phyloP scores from a whole-genome alignment of 2,113 vertebrate genomes.

The Ophthalmolycus amberensis region DNA sequence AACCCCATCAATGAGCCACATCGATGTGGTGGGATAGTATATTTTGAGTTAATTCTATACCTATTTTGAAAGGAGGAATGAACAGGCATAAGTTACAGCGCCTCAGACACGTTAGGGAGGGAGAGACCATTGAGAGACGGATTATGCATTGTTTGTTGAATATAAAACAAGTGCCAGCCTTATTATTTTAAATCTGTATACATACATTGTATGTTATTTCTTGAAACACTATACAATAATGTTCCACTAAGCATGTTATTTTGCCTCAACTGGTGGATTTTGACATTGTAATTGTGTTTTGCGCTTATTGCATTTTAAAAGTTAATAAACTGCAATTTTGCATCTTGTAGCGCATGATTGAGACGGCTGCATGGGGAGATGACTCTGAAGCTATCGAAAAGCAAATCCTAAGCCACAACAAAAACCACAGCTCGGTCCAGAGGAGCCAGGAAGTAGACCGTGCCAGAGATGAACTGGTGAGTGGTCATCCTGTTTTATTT shows the following conservation, averaged over 20 bases:
- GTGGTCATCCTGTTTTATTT: background rate
- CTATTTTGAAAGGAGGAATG: background rate
- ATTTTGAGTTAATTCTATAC: background rate
- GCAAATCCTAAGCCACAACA: slow-evolving; percentile 88
- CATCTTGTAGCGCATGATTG: slow-evolving; percentile 87
- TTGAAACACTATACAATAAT: background rate
- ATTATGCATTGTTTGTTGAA: background rate
- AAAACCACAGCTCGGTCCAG: slow-evolving; percentile 88
- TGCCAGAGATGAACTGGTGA: slow-evolving; percentile 91
- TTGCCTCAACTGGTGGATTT: background rate
- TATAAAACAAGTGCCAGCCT: background rate
- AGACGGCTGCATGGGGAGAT: slow-evolving; percentile 89
- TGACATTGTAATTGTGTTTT: background rate
- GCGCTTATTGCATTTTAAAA: background rate
- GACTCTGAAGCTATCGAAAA: slow-evolving; percentile 88
- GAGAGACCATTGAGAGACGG: background rate
- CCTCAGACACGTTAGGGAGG: background rate
- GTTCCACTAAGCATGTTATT: background rate
- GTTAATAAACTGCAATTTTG: slow-evolving; percentile 13
- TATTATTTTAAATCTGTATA: background rate
- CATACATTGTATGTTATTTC: background rate
- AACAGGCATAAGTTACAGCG: background rate
- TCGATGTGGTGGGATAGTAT: background rate
- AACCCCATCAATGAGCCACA: background rate
- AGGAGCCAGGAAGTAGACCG: slow-evolving; percentile 88